A percentile compares a stretch with the other conserved stretches of the same genome.
phyloP scores from a whole-genome alignment of 2,113 vertebrate genomes.

The Lagenorhynchus albirostris region DNA sequence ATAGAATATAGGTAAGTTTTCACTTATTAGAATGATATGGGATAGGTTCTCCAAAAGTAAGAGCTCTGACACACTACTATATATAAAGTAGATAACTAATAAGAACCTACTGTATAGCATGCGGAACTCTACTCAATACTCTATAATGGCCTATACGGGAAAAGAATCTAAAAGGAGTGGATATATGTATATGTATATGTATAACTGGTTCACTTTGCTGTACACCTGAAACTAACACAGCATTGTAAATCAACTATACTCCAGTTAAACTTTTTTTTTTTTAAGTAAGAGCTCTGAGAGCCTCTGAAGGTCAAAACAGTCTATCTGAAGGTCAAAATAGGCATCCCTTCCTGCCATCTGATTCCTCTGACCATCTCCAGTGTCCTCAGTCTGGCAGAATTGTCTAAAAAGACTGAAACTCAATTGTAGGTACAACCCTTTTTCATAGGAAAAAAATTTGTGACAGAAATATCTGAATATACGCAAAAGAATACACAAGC shows the following conservation, averaged over 20 bases:
- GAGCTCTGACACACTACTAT: not conserved
- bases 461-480: not conserved
- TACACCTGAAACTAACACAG: not conserved
- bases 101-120: not conserved
- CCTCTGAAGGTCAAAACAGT: not conserved
- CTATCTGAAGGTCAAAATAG: not conserved
- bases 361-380: not conserved
- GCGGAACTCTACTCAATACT: not conserved
- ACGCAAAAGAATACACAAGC: not conserved
- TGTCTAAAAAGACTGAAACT: not conserved
- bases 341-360: not conserved
- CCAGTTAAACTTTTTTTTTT: not conserved
- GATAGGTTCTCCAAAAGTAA: not conserved
- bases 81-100: not conserved
- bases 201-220: not conserved
- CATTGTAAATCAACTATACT: not conserved
- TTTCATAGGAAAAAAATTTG: not conserved
- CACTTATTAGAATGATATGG: not conserved
- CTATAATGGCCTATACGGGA: not conserved
- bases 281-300: not conserved
- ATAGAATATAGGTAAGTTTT: not conserved
- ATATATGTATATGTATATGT: not conserved
- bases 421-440: not conserved
- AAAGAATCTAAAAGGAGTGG: not conserved
- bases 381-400: not conserved